Percentiles rank a stretch among this genome's conserved stretches.
phyloP scores from a whole-genome alignment of 2,888 invertebrate genomes.

The Lampropteryx suffumata region DNA sequence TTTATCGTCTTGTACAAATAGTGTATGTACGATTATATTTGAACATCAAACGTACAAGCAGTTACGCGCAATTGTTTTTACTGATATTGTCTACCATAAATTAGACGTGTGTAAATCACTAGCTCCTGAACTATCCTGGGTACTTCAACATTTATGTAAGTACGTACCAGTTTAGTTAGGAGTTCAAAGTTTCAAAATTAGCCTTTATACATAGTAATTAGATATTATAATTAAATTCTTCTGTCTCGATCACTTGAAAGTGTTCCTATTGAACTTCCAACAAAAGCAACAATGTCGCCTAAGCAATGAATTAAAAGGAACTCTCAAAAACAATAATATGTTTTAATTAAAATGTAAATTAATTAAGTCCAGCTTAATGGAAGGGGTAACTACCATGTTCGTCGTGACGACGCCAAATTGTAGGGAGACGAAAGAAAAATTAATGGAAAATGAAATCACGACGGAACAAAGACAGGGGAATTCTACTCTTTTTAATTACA shows the following conservation, averaged over 20 bases:
- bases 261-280: conserved; percentile 38
- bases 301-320: conserved; percentile 46
- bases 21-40: too few species aligned
- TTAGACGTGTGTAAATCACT: too few species aligned
- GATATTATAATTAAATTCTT: conserved; percentile 29
- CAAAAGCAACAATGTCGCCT: conserved; percentile 47
- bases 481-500: conserved; percentile 83
- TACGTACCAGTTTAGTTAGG: too few species aligned
- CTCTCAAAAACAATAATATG: conserved; percentile 68
- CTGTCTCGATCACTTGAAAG: conserved; percentile 26
- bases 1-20: too few species aligned
- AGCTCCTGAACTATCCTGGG: too few species aligned
- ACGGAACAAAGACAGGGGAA: conserved; percentile 81
- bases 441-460: conserved; percentile 83
- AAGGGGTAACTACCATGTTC: conserved; percentile 80
- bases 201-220: conserved; percentile 19
- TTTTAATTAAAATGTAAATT: conserved; percentile 81
- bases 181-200: conserved; percentile 1
- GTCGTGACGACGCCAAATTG: conserved; percentile 80
- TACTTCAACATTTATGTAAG: too few species aligned
- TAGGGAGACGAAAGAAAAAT: conserved; percentile 85
- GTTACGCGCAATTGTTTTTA: too few species aligned
- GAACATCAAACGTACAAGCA: too few species aligned
- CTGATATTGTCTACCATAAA: too few species aligned
- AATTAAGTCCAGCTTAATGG: conserved; percentile 78